Conservation (phyloP, 1,140 invertebrate species). For the Druon quercuslanigerum region DNA sequence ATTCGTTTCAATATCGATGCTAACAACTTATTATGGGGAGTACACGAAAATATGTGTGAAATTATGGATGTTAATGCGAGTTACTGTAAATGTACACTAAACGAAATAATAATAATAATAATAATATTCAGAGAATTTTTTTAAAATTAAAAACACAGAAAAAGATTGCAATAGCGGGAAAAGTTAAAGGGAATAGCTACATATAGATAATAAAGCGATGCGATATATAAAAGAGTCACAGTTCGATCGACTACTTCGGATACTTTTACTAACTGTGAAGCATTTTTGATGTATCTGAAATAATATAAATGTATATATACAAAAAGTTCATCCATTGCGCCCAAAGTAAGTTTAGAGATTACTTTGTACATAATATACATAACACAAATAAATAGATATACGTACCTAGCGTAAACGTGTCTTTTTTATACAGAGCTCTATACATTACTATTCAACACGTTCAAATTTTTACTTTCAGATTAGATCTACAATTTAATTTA, state of each 20-base stretch:
- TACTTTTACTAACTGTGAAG: conserved; percentile 49
- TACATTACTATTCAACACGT: neutral
- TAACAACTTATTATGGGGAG: conserved; percentile 41
- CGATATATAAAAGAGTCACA: conserved; percentile 42
- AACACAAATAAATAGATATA: conserved; percentile 65
- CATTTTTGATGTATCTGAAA: conserved; percentile 60
- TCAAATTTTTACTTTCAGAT: too few relatives aligned
- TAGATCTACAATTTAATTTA: too few relatives aligned
- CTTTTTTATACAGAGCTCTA: neutral
- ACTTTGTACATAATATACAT: conserved; percentile 68
- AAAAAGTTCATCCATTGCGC: conserved; percentile 60
- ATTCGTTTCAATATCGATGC: conserved; percentile 58
- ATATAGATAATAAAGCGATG: conserved; percentile 33
- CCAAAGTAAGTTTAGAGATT: conserved; percentile 58
- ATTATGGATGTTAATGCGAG: conserved; percentile 35
- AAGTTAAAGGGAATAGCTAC: conserved; percentile 25
- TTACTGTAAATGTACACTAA: conserved; percentile 41
- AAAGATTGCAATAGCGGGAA: conserved; percentile 23
- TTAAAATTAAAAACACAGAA: conserved; percentile 24
- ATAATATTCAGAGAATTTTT: conserved; percentile 27
- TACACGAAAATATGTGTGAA: conserved; percentile 44
- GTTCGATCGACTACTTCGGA: conserved; percentile 44
- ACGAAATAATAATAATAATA: conserved; percentile 6
- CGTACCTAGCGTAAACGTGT: conserved; percentile 41
- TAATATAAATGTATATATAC: conserved; percentile 64